Evolutionary conservation across 2,113 vertebrate genomes (phyloP).

Genomic region (Spermophilus dauricus): DNA sequence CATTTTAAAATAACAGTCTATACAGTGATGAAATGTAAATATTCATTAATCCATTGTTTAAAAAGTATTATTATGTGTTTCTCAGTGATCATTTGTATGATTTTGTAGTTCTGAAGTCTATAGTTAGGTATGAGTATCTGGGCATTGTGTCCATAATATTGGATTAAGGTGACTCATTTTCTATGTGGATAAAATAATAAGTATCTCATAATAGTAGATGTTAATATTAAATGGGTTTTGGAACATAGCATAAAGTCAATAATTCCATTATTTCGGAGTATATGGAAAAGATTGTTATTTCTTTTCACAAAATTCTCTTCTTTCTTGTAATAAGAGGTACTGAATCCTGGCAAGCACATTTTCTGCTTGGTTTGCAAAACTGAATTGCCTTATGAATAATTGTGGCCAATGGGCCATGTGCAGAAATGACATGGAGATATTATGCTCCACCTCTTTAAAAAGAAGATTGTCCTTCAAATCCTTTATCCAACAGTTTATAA

Average conservation of each 20-base stretch:
- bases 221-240: neutral
- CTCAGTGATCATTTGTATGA: neutral
- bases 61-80: neutral
- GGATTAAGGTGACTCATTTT: neutral
- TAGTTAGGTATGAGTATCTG: neutral
- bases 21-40: too few species aligned
- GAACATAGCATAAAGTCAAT: neutral
- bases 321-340: neutral
- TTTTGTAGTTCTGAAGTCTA: neutral
- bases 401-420: neutral
- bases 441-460: neutral
- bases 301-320: neutral
- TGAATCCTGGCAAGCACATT: neutral
- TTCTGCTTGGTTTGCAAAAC: neutral
- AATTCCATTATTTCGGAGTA: neutral
- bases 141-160: neutral
- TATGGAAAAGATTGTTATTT: neutral
- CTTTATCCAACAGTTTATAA: neutral
- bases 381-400: neutral
- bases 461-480: neutral
- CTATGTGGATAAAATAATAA: neutral
- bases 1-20: neutral
- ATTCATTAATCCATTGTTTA: too few species aligned
- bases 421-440: neutral
- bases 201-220: neutral